Evolutionary conservation across 2,888 invertebrate species (phyloP).

Genomic region (Lordiphosa andalusiaca): DNA sequence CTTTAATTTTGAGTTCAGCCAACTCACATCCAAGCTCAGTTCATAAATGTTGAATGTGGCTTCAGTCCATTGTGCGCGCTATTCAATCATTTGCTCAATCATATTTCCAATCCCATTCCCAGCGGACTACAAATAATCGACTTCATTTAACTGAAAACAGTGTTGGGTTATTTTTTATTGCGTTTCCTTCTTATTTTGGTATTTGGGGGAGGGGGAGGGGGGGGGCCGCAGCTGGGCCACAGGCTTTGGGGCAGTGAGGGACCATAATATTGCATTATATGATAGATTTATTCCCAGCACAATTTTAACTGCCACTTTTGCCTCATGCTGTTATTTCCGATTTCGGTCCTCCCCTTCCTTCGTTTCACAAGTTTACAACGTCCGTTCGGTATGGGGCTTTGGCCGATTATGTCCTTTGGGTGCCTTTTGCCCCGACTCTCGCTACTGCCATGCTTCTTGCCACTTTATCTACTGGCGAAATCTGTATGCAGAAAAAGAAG

Average conservation of each 20-base stretch:
- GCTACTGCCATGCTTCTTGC: slow-evolving; percentile 25
- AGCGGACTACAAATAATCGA: slow-evolving; percentile 63
- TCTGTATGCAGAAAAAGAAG: slow-evolving; percentile 74
- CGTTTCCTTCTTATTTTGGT: neutral
- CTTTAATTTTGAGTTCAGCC: too few species aligned
- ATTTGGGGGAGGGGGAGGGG: too few species aligned
- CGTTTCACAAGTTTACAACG: slow-evolving; percentile 54
- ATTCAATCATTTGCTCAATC: slow-evolving; percentile 51
- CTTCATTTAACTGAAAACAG: slow-evolving; percentile 68
- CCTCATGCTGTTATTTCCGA: slow-evolving; percentile 35
- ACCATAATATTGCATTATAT: slow-evolving; percentile 73
- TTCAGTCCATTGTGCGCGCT: neutral
- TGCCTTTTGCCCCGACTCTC: slow-evolving; percentile 46
- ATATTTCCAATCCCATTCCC: slow-evolving; percentile 53
- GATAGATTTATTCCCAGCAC: slow-evolving; percentile 75
- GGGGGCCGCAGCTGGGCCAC: slow-evolving; percentile 9
- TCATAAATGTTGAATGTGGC: too few species aligned
- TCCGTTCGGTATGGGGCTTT: slow-evolving; percentile 46
- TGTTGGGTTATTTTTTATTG: slow-evolving; percentile 12
- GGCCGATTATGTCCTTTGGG: slow-evolving; percentile 75
- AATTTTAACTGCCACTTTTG: slow-evolving; percentile 72
- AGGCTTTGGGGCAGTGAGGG: slow-evolving; percentile 37
- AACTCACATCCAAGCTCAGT: too few species aligned
- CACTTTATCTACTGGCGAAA: slow-evolving; percentile 67
- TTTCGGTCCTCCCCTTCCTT: slow-evolving; percentile 20